Evolutionary conservation across 1,140 invertebrate species (phyloP), one percentile per base, ranked within the genome.

Genomic region (Macrobrachium nipponense): DNA sequence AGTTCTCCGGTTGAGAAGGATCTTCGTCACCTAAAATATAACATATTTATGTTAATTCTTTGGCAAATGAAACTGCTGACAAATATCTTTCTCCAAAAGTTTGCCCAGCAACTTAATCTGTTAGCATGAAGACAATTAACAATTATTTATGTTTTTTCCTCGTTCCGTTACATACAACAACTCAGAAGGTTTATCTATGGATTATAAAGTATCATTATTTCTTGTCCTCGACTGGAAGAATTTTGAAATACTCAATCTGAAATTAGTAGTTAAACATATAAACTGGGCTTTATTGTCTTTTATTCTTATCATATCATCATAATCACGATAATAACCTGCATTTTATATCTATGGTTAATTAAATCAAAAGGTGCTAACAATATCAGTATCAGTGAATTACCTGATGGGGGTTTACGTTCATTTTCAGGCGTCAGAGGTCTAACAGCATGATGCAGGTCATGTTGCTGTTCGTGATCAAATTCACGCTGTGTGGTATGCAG

Each of bases 1-100:
- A 87, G 87, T 86, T 89, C 80, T 75, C 76, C 90, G 90, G 51
- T 59, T 62, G 68, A 82, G 66, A 23, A 66, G 83, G 87, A 66
- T 83, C 78, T 20, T 87, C 84, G 51, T 86, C 83, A 60, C 83
- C 87, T 82, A 59, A 18, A 23, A 68, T 1, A 27, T 18, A 8
- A 64, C 27, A 36, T 36, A 36, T 36, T 36, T 36, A 36, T 36
- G 27, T 36, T 36, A 36, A 36, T 36, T 36, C 27, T 2, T 36
- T 36, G 27, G 4, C n/a, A 18, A 80, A 60, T 60, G 60, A 23
- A 23, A 10, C 43, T 20, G 15, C n/a, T 27, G 8, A 7, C 2
- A 51, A 51, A 10, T 51, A 51, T 51, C 5, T 12, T 12, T 10
- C 12, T 51, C 12, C 12, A 12, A 51, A 51, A 51, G 12, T 51